Evolutionary conservation across 2,797 vertebrate species (phyloP), one percentile per base, ranked within the genome.

Genomic region (Pangasius mekongensis): DNA sequence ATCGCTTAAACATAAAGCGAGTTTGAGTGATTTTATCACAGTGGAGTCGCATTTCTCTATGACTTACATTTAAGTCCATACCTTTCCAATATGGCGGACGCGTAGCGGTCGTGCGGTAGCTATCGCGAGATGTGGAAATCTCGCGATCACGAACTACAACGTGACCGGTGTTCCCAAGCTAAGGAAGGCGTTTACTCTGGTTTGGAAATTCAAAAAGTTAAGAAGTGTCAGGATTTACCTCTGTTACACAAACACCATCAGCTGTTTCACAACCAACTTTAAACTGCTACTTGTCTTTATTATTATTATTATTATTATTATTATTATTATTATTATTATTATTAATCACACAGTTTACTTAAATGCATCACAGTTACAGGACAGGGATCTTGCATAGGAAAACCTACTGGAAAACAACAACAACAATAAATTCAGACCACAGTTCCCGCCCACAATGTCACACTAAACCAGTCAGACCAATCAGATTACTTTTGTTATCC

Each of bases 21-120:
- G 67, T 69, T 39, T 22, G 6, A 39, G 16, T 39, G 18, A 20
- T 20, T 30, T 71, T 1, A 36, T 64, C 9, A n/a, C 9, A 4
- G 2, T n/a, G 8, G 27, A n/a, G 60, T 6, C 60, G 22, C 64
- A 5, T 22, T 20, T 0, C 6, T 33, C 11, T 39, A 3, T 36
- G 13, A 33, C 4, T 20, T 69, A 1, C 3, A 5, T 5, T 73
- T 22, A 4, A 27, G 22, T 47, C 11, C 5, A 49, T 27, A 18
- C 74, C 74, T 77, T 52, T 77, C 43, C 74, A 77, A 77, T 18
- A 77, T 77, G 74, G 74, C 74, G 47, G 74, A 30, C 13, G 47
- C 24, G 27, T n/a, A 1, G 47, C 13, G 5, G 8, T 5, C 30
- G 24, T 30, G 74, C 24, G 47, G 47, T 3, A 8, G 5, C 1